These are phyloP conservation scores for Notodonta dromedarius DNA, from an alignment of 2,888 invertebrate species.

Conservation along the genomic window DNA sequence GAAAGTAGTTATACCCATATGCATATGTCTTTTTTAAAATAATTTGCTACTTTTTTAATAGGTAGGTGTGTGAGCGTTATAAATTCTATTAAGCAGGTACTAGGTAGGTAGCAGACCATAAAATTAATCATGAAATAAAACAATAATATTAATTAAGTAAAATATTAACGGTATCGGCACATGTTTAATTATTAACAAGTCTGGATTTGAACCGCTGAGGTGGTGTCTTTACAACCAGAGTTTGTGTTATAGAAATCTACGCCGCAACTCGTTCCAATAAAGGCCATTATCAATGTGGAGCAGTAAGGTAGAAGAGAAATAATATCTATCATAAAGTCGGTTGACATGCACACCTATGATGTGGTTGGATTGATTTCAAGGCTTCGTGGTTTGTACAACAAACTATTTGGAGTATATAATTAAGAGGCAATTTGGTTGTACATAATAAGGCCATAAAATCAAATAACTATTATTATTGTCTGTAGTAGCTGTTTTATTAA, in stretches of 20 bases:
- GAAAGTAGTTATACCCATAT: too few relatives aligned
- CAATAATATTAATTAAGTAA: conserved; percentile 33
- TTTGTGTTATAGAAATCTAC: conserved; percentile 20
- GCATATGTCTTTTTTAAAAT: too few relatives aligned
- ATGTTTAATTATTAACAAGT: conserved; percentile 49
- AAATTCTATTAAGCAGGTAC: too few relatives aligned
- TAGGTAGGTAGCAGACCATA: too few relatives aligned
- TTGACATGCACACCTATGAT: conserved; percentile 66
- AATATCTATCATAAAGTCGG: conserved; percentile 57
- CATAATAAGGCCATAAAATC: neutral
- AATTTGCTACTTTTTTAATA: too few relatives aligned
- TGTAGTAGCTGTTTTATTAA: neutral
- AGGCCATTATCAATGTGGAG: conserved; percentile 14
- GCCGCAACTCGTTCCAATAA: conserved; percentile 23
- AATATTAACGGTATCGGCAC: conserved; percentile 42
- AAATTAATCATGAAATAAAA: neutral
- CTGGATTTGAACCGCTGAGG: conserved; percentile 37
- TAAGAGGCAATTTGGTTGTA: conserved; percentile 28
- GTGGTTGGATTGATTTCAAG: conserved; percentile 79
- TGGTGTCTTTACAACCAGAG: conserved; percentile 26
- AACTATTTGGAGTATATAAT: conserved; percentile 52
- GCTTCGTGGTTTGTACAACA: conserved; percentile 63
- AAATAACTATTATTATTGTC: conserved; percentile 7
- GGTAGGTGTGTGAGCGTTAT: too few relatives aligned
- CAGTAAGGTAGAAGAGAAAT: conserved; percentile 33